A percentile compares a stretch with the other conserved stretches of the same genome.
phyloP scores from a whole-genome alignment of 2,797 vertebrate genomes.

The Eulemur albifrons region DNA sequence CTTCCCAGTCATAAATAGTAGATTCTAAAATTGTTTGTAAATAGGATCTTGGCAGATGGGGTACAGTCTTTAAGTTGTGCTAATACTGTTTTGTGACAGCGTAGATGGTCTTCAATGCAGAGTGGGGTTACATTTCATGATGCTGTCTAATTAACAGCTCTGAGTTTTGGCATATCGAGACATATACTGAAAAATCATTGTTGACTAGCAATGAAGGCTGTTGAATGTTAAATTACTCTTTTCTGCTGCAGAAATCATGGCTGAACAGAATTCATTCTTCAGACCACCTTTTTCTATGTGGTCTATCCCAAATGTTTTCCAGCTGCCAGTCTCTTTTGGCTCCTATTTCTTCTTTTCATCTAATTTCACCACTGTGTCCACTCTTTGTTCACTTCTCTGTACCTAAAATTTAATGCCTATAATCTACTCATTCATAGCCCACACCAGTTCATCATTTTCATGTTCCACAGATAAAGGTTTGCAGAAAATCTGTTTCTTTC shows the following conservation, averaged over 20 bases:
- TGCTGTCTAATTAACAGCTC: background rate
- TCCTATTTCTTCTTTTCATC: background rate
- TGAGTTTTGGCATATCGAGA: background rate
- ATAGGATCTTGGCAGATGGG: background rate
- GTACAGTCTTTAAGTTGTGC: background rate
- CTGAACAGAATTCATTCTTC: background rate
- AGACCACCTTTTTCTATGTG: background rate
- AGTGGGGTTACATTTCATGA: background rate
- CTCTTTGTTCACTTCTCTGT: background rate
- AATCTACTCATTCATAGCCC: background rate
- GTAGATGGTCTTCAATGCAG: background rate
- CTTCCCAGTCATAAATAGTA: background rate
- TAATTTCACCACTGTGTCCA: background rate
- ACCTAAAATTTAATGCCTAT: background rate
- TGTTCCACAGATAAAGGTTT: background rate
- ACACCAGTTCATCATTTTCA: background rate
- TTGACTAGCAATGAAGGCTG: background rate
- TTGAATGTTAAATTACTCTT: background rate
- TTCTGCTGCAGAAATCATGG: background rate
- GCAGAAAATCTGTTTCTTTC: background rate
- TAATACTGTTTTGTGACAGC: background rate
- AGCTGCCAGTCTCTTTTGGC: background rate
- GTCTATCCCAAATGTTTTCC: background rate
- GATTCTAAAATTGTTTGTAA: background rate
- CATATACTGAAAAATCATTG: constrained; percentile 11